A percentile compares a stretch with the other conserved stretches of the same genome.
Evolutionary conservation across 2,797 vertebrate species (phyloP).

Genomic region (Artibeus jamaicensis): DNA sequence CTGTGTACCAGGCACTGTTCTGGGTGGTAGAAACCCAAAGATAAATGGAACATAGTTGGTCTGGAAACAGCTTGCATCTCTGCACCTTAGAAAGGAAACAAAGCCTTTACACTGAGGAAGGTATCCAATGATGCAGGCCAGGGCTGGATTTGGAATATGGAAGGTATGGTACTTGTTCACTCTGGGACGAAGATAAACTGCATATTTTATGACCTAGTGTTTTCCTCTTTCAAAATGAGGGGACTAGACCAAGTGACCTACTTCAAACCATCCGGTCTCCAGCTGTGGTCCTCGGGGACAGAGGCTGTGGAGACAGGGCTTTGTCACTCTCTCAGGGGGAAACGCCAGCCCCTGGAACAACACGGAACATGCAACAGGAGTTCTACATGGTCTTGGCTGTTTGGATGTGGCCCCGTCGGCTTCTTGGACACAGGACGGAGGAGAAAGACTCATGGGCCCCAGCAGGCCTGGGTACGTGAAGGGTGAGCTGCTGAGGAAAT

Average conservation of each 20-base stretch:
- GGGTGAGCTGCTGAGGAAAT: neutral
- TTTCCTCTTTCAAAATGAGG: neutral
- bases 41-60: neutral
- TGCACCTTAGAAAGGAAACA: neutral
- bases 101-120: neutral
- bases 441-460: neutral
- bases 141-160: neutral
- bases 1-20: neutral
- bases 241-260: neutral
- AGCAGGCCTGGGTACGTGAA: neutral
- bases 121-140: rapidly evolving
- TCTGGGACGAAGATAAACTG: neutral
- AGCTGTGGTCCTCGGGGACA: neutral
- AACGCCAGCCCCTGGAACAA: neutral
- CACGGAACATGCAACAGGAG: rapidly evolving
- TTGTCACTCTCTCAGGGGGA: neutral
- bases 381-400: neutral
- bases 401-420: neutral
- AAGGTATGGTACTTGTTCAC: neutral
- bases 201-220: neutral
- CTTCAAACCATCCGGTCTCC: neutral
- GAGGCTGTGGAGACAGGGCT: rapidly evolving
- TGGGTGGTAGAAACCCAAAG: neutral
- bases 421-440: neutral
- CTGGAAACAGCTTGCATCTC: neutral